Conservation (phyloP, 2,113 vertebrate species). For the Pteropus alecto region DNA sequence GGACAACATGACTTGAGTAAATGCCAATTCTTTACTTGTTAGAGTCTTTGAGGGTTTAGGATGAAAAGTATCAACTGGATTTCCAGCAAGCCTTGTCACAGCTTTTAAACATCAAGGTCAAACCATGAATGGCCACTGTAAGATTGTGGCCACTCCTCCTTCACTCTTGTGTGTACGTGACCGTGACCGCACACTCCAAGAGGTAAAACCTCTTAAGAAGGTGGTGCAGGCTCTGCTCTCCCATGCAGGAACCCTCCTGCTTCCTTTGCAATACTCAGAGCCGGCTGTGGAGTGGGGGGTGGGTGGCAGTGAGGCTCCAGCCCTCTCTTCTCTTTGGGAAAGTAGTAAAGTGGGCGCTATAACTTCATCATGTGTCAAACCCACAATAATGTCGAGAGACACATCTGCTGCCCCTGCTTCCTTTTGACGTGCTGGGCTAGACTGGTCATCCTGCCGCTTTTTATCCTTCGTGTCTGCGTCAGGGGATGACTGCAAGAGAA, state of each 20-base stretch:
- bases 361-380: neutral
- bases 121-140: neutral
- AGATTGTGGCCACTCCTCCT: neutral
- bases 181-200: neutral
- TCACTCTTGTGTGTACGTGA: neutral
- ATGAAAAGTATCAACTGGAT: neutral
- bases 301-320: neutral
- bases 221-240: neutral
- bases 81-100: neutral
- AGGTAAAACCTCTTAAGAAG: neutral
- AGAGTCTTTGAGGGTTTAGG: neutral
- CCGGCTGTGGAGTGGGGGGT: neutral
- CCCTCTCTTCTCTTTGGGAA: neutral
- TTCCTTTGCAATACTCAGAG: neutral
- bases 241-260: neutral
- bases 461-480: neutral
- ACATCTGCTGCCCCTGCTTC: neutral
- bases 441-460: rapidly evolving
- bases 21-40: neutral
- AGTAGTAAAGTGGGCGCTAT: neutral
- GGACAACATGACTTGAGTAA: neutral
- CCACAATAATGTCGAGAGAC: neutral
- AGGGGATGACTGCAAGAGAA: neutral
- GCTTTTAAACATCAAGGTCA: neutral
- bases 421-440: neutral